These are phyloP conservation scores for Butorides virescens DNA, from an alignment of 2,113 vertebrate species.

Conservation along the genomic window DNA sequence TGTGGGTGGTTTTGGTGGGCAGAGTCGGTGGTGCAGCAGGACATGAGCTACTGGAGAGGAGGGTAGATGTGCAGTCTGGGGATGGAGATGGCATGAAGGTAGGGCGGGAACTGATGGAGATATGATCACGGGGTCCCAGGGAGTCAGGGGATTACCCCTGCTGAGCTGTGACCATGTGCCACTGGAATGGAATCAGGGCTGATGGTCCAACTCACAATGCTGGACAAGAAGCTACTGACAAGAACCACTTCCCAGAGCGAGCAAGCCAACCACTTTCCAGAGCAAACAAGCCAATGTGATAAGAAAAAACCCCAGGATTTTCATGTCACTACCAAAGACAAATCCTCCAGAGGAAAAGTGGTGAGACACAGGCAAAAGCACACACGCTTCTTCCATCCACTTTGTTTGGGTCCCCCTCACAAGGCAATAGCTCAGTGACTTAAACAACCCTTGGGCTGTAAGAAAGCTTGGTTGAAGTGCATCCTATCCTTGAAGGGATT, in stretches of 20 bases:
- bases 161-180: neutral
- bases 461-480: neutral
- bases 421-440: neutral
- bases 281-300: neutral
- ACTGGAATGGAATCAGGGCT: neutral
- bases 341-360: neutral
- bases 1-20: neutral
- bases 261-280: neutral
- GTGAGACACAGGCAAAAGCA: neutral
- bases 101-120: neutral
- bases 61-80: neutral
- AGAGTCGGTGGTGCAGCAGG: neutral
- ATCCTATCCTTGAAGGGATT: neutral
- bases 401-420: neutral
- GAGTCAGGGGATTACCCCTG: neutral
- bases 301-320: neutral
- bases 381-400: rapidly evolving
- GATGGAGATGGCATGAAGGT: neutral
- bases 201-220: rapidly evolving
- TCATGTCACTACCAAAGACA: neutral
- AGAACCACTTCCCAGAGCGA: neutral
- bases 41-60: neutral
- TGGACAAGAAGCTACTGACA: neutral
- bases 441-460: neutral
- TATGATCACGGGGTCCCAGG: neutral